These are phyloP conservation scores for Zoroaster sp. DNA, from an alignment of 53 echinoderm and acorn worm species.

Conservation along the genomic window DNA sequence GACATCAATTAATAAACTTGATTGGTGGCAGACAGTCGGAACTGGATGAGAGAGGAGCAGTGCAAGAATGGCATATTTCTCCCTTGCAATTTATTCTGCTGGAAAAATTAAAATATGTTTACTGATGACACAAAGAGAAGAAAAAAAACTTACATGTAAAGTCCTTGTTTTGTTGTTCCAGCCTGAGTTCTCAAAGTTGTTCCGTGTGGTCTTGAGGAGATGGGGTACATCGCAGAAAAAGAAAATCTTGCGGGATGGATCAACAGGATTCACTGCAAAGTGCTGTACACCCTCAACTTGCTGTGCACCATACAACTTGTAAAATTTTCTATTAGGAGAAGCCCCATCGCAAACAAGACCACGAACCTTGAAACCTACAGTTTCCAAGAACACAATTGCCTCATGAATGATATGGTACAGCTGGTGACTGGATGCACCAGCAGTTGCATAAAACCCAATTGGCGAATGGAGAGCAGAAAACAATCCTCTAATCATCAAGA, in stretches of 20 bases:
- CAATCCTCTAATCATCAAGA: conserved; percentile 44
- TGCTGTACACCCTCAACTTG: background rate
- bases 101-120: too few species aligned
- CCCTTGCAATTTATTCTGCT: too few species aligned
- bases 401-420: conserved; percentile 24
- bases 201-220: too few species aligned
- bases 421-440: conserved; percentile 30
- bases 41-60: too few species aligned
- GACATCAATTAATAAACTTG: too few species aligned
- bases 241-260: conserved; percentile 10
- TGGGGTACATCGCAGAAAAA: conserved; percentile 54
- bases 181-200: conserved; percentile 35
- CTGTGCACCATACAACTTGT: background rate
- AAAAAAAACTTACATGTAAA: background rate
- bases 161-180: background rate
- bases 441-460: conserved; percentile 35
- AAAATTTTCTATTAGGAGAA: conserved; percentile 26
- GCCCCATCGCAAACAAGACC: conserved; percentile 19
- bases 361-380: conserved; percentile 25
- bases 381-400: conserved; percentile 4
- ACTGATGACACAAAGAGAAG: too few species aligned
- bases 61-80: too few species aligned
- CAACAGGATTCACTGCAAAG: background rate
- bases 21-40: too few species aligned
- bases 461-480: conserved; percentile 25